Base-by-base conservation (phyloP, 2,888 invertebrate species). In the Deilephila porcellus region DNA sequence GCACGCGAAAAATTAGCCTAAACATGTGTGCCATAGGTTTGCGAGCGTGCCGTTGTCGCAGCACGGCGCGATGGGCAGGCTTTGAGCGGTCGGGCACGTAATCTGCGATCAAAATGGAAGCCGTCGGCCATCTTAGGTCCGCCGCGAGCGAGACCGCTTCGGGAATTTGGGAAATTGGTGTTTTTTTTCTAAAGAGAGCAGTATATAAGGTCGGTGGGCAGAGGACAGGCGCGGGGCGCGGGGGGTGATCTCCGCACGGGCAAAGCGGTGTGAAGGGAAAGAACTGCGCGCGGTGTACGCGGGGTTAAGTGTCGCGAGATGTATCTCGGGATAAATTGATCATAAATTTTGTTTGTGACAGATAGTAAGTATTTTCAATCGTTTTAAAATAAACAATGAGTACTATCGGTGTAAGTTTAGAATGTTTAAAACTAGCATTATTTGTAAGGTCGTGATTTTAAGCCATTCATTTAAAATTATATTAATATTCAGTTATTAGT, bases 31-130 rank as follows among this genome's bases (percentile, higher is more conserved):
- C 92, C 83, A 91, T 91, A 93, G 88, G 88, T 92, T 86, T 86
- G 89, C 90, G 83, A 88, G 84, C 83, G 83, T 84, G 86, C 84
- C 82, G 84, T 86, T 89, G 88, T 85, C 85, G 84, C 85, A 84
- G 87, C 88, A 86, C 91, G 88, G 84, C 84, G 85, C 85, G 84
- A 85, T 86, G 88, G 87, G 90, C 91, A 94, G 94, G 94, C 88
- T 94, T 93, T 93, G 91, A 90, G 87, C 87, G 86, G 84, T 84
- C 85, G 84, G 91, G 91, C 91, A 90, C 83, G 90, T 93, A 94
- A 93, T 93, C 94, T 92, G 91, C 92, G 90, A 94, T 94, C 94
- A 94, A 94, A 94, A 94, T 94, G 94, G 94, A 91, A 91, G 92
- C 92, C 89, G 90, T 86, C 92, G 88, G 94, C 94, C 94, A 93